Evolutionary conservation across 2,797 vertebrate species (phyloP).

Genomic region (Microctenopoma steveboyesi): DNA sequence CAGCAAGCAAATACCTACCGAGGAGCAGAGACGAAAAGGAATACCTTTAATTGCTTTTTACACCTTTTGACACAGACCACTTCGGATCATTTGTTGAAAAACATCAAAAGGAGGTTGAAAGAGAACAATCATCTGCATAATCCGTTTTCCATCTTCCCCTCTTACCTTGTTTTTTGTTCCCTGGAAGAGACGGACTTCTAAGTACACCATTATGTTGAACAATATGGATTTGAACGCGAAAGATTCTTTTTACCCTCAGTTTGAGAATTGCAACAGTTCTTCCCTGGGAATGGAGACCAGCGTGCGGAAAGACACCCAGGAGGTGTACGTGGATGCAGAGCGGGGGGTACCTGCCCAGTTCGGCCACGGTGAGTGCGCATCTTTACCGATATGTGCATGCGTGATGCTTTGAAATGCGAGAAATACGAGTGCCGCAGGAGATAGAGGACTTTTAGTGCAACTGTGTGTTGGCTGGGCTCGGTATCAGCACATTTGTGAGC

Average conservation of each 20-base stretch:
- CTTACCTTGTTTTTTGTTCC: slow-evolving; percentile 47
- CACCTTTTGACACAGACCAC: slow-evolving; percentile 68
- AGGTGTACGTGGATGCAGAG: slow-evolving; percentile 84
- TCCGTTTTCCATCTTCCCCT: slow-evolving; percentile 44
- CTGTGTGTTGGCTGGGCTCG: slow-evolving; percentile 4
- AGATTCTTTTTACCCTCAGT: slow-evolving; percentile 90
- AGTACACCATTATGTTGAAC: slow-evolving; percentile 87
- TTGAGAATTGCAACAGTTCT: slow-evolving; percentile 88
- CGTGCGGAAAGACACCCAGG: slow-evolving; percentile 84
- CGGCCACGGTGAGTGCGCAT: slow-evolving; percentile 86
- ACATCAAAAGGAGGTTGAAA: slow-evolving; percentile 62
- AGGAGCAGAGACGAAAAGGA: slow-evolving; percentile 78
- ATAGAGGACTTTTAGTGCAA: slow-evolving; percentile 12
- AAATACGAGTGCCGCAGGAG: neutral
- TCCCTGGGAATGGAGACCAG: slow-evolving; percentile 81
- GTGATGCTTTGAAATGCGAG: slow-evolving; percentile 12
- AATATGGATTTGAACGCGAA: slow-evolving; percentile 93
- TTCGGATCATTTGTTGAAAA: slow-evolving; percentile 79
- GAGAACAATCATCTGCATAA: slow-evolving; percentile 63
- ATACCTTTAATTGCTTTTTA: slow-evolving; percentile 72
- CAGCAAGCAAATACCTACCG: slow-evolving; percentile 84
- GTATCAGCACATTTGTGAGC: slow-evolving; percentile 18
- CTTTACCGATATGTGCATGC: slow-evolving; percentile 54
- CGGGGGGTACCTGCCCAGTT: slow-evolving; percentile 85
- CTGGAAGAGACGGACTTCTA: slow-evolving; percentile 74